Conservation (phyloP, 2,888 invertebrate species). For the Euplexia lucipara region DNA sequence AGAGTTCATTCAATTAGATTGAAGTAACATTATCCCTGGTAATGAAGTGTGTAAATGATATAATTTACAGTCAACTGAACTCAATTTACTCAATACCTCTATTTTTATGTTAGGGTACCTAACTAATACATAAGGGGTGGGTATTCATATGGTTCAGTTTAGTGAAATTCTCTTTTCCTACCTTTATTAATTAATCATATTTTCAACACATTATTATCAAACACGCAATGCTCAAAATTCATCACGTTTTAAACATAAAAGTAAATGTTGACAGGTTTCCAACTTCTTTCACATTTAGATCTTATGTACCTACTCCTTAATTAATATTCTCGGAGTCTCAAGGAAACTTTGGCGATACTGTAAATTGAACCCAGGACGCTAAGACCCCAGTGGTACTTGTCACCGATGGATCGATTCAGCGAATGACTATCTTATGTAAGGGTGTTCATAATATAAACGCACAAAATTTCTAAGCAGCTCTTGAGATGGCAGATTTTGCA, state of each 20-base stretch:
- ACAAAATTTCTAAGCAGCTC: neutral
- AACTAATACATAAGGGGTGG: too few species aligned
- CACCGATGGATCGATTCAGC: slow-evolving; percentile 21
- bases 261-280: neutral
- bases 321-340: too few species aligned
- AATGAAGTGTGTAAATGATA: slow-evolving; percentile 54
- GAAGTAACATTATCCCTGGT: slow-evolving; percentile 48
- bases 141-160: neutral
- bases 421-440: slow-evolving; percentile 24
- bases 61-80: slow-evolving; percentile 37
- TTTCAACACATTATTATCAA: too few species aligned
- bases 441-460: neutral
- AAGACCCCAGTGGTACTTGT: neutral
- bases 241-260: neutral
- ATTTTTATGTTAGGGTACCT: neutral
- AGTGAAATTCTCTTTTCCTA: neutral
- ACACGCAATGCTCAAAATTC: neutral
- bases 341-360: neutral
- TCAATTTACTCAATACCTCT: slow-evolving; percentile 1
- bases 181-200: neutral
- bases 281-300: neutral
- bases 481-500: neutral
- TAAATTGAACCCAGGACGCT: neutral
- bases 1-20: slow-evolving; percentile 45
- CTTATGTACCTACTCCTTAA: too few species aligned